These are phyloP conservation scores for Bombus cullumanus DNA, from an alignment of 1,140 invertebrate species.

Conservation along the genomic window DNA sequence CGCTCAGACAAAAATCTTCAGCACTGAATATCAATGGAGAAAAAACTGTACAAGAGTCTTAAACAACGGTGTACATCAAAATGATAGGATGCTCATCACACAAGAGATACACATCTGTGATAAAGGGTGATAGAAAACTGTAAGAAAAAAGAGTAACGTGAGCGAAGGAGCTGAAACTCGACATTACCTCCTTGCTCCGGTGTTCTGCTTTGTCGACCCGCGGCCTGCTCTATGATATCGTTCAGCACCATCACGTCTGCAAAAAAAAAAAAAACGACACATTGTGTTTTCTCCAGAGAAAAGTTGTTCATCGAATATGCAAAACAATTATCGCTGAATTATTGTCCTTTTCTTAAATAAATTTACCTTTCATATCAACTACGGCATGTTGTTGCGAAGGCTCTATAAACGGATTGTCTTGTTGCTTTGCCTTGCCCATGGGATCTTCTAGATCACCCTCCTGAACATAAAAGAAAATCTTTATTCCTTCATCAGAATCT, in stretches of 20 bases:
- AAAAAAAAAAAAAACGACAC: conserved; percentile 79
- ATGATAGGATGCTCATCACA: conserved; percentile 52
- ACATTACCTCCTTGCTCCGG: conserved; percentile 94
- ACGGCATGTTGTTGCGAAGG: conserved; percentile 93
- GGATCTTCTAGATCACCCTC: conserved; percentile 91
- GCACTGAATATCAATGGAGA: conserved; percentile 44
- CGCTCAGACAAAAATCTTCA: conserved; percentile 51
- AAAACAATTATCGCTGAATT: background rate
- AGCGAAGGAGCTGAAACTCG: conserved; percentile 1
- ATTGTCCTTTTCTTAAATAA: background rate
- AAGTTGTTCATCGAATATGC: background rate
- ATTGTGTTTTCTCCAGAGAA: too few relatives aligned
- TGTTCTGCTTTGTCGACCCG: conserved; percentile 91
- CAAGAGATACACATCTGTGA: conserved; percentile 50
- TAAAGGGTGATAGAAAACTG: conserved; percentile 40
- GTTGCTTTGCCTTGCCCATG: conserved; percentile 92
- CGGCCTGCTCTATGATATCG: conserved; percentile 98
- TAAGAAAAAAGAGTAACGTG: conserved; percentile 8
- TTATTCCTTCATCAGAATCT: background rate
- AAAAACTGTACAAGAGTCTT: conserved; percentile 29
- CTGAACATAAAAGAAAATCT: conserved; percentile 77
- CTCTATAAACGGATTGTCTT: conserved; percentile 96
- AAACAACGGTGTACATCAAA: conserved; percentile 52
- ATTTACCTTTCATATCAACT: conserved; percentile 96
- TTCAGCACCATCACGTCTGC: conserved; percentile 98